Base-by-base conservation (phyloP, 92 coral and sea anemone species). In the Plumapathes pennacea region DNA sequence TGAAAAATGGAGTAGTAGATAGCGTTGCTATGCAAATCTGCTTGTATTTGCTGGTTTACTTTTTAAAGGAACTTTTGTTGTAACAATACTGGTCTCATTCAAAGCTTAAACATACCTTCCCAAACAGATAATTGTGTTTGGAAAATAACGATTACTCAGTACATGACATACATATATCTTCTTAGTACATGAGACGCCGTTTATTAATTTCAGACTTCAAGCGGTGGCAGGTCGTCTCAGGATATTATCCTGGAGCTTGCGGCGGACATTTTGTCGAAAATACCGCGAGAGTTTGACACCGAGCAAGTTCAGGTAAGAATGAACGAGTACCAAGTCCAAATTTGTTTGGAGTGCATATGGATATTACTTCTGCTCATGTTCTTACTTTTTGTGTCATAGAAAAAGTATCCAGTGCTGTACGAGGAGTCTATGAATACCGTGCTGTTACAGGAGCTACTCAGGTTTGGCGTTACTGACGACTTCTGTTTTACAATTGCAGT, bases 341-440 rank as follows among this genome's bases (percentile, higher is more conserved):
- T 29, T 31, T 5, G 15, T 19, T 1, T 24, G 4, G 0, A 20
- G 5, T 19, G 30, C 9, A 23, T 29, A 0, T 17, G 23, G 58
- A 19, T 56, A 12, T 5, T 38, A 34, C 9, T 34, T 8, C 8
- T n/a, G 40, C n/a, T 34, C 8, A n/a, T n/a, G n/a, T 34, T n/a
- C 40, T n/a, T n/a, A 8, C 8, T 34, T n/a, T 25, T 1, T 4
- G 21, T 29, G 23, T 14, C 38, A 5, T 64, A 91, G 98, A 88
- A 92, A 84, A 88, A 84, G 62, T 92, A 92, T 39, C 98, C 98
- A 1, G 82, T 92, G 46, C 71, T 75, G 51, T 92, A 92, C 71
- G 94, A 92, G 60, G 98, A 92, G 66, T 92, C 98, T 1, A 92
- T 88, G 98, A 92, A 92, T 71, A 92, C 98, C 23, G 98, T 92